Conservation (phyloP, 2,113 vertebrate genomes). For the Andinoacara biseriatus region DNA sequence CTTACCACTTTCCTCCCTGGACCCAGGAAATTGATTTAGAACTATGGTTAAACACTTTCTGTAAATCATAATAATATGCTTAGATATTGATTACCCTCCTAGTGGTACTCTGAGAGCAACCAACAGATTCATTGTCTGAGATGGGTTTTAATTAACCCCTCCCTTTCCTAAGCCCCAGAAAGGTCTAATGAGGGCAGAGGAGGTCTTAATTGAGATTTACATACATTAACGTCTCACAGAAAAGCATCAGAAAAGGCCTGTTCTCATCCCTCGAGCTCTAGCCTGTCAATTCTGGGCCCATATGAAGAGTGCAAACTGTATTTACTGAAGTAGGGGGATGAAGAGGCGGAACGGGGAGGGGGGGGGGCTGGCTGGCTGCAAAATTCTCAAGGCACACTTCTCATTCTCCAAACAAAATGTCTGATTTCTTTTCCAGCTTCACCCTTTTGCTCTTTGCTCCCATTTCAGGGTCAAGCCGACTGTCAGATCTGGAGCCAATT, state of each 20-base stretch:
- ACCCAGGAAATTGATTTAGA: conserved; percentile 67
- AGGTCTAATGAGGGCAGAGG: conserved; percentile 69
- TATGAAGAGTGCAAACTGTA: conserved; percentile 50
- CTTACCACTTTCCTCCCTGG: conserved; percentile 27
- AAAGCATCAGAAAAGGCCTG: conserved; percentile 41
- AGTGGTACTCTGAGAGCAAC: conserved; percentile 57
- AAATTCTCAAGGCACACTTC: conserved; percentile 47
- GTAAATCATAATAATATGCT: conserved; percentile 77
- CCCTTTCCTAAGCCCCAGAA: conserved; percentile 53
- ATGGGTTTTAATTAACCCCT: conserved; percentile 75
- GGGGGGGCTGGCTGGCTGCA: conserved; percentile 32
- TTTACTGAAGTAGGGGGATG: conserved; percentile 52
- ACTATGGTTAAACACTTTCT: conserved; percentile 72
- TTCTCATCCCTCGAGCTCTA: conserved; percentile 38
- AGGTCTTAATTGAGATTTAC: conserved; percentile 76
- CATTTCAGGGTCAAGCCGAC: conserved; percentile 51
- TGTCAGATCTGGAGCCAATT: conserved; percentile 58
- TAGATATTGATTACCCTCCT: conserved; percentile 72
- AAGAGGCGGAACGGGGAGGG: conserved; percentile 13
- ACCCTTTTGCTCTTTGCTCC: conserved; percentile 37
- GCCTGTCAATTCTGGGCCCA: conserved; percentile 32
- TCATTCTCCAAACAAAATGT: conserved; percentile 65
- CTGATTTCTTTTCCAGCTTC: conserved; percentile 64
- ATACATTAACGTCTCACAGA: conserved; percentile 70
- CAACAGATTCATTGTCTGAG: conserved; percentile 52